phyloP scores from a whole-genome alignment of 2,797 vertebrate species.

The Thalassophryne amazonica region DNA sequence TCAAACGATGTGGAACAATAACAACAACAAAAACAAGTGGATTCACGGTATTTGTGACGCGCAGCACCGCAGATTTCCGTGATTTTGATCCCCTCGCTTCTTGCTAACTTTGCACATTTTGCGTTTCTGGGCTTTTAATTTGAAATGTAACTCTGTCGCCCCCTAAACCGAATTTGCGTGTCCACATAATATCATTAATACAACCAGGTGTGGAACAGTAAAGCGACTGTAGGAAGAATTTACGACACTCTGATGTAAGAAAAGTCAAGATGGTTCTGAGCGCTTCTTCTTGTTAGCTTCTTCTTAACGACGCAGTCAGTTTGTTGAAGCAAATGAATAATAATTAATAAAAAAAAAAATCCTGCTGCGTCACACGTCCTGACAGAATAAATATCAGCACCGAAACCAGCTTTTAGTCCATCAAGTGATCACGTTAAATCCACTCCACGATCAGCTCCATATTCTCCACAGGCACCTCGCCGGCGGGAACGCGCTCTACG shows the following conservation, averaged over 20 bases:
- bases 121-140: constrained; percentile 9
- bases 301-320: background rate
- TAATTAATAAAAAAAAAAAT: constrained; percentile 48
- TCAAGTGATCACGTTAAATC: constrained; percentile 29
- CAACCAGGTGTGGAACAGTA: too few species aligned
- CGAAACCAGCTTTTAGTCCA: constrained; percentile 63
- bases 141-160: background rate
- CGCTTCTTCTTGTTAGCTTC: background rate
- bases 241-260: too few species aligned
- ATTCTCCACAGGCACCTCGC: background rate
- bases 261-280: background rate
- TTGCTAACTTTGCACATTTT: constrained; percentile 73
- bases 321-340: too few species aligned
- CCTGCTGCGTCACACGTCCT: constrained; percentile 71
- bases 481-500: too few species aligned
- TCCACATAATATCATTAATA: too few species aligned
- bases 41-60: constrained; percentile 57
- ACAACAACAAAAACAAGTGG: too few species aligned
- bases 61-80: constrained; percentile 62
- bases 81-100: constrained; percentile 66
- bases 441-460: background rate
- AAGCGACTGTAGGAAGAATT: too few species aligned
- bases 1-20: constrained; percentile 35
- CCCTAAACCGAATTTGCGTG: background rate
- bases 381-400: constrained; percentile 66